Percentiles rank a stretch among this genome's conserved stretches.
Conservation (phyloP, 2,113 vertebrate species). For the Abramis brama region DNA sequence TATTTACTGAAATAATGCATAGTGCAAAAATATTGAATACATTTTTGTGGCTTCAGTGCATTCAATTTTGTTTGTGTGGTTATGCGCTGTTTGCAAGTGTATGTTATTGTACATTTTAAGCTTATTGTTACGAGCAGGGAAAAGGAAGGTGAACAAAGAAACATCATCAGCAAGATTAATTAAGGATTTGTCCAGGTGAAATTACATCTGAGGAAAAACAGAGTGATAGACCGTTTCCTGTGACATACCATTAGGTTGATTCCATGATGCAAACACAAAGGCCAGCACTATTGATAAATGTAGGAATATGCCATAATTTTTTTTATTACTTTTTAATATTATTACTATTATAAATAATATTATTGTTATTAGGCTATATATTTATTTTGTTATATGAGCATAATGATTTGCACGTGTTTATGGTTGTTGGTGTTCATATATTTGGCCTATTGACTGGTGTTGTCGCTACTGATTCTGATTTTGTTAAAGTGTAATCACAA, state of each 20-base stretch:
- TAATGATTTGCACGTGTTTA: neutral
- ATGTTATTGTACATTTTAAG: neutral
- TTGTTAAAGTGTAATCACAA: neutral
- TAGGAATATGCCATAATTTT: neutral
- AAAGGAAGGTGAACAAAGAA: neutral
- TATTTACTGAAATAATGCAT: neutral
- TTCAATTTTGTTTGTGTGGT: neutral
- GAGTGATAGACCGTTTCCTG: neutral
- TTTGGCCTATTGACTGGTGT: neutral
- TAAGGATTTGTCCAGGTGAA: neutral
- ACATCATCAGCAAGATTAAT: neutral
- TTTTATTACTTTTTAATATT: neutral
- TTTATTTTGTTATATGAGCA: too few species aligned
- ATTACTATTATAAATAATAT: neutral
- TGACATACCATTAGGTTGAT: neutral
- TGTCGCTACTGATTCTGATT: neutral
- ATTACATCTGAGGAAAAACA: constrained; percentile 4
- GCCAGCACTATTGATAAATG: neutral
- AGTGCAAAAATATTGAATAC: neutral
- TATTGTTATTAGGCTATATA: neutral
- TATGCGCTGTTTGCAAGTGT: neutral
- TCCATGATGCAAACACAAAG: neutral
- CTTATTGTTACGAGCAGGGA: neutral
- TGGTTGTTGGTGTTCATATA: neutral
- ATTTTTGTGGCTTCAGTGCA: too few species aligned